A percentile compares a stretch with the other conserved stretches of the same genome.
phyloP scores from a whole-genome alignment of 2,797 vertebrate species.

The Sarcoramphus papa region DNA sequence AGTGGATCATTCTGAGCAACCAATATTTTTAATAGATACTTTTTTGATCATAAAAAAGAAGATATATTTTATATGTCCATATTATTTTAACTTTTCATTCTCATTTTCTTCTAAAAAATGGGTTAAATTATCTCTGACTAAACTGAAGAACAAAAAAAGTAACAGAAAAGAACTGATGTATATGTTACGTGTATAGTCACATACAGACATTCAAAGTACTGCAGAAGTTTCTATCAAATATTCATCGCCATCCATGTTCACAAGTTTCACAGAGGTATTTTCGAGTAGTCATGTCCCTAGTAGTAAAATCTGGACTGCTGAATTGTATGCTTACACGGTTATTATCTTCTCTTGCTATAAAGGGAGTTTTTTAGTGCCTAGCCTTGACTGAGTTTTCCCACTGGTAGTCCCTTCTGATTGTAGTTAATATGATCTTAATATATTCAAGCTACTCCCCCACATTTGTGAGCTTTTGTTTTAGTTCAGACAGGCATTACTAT shows the following conservation, averaged over 20 bases:
- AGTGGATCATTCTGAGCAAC: neutral
- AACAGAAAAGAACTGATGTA: neutral
- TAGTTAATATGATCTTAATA: neutral
- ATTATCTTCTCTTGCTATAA: neutral
- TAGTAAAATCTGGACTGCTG: neutral
- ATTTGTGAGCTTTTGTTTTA: neutral
- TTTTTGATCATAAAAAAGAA: neutral
- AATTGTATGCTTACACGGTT: neutral
- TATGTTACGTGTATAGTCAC: neutral
- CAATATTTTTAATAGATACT: neutral
- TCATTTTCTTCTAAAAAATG: neutral
- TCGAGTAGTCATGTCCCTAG: neutral
- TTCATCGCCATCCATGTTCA: neutral
- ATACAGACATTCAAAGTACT: neutral
- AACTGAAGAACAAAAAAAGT: neutral
- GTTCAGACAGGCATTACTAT: neutral
- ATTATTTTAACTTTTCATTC: neutral
- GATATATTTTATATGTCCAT: neutral
- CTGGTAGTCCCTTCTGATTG: neutral
- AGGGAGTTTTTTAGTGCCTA: neutral
- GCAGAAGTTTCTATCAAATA: neutral
- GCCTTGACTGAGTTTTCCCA: neutral
- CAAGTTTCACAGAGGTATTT: neutral
- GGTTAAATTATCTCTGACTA: neutral
- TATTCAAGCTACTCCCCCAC: neutral